Evolutionary conservation across 2,888 invertebrate species (phyloP).

Genomic region (Neoascia interrupta): DNA sequence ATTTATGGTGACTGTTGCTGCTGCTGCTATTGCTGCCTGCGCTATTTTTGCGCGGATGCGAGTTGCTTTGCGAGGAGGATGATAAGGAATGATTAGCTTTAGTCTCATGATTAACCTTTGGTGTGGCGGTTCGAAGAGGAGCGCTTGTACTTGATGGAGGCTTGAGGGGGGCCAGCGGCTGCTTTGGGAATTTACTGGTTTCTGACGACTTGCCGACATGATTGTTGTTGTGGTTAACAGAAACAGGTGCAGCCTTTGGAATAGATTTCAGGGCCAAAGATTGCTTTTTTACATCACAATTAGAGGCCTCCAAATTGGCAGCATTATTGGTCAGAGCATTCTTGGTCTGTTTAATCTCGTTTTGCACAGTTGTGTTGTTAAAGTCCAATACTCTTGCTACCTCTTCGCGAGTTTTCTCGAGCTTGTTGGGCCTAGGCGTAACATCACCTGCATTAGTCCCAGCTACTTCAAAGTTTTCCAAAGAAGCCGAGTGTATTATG

Average conservation of each 20-base stretch:
- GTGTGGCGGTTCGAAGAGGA: conserved; percentile 38
- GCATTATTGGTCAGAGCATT: conserved; percentile 20
- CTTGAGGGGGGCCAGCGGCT: conserved; percentile 24
- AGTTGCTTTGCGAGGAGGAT: conserved; percentile 71
- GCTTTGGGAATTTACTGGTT: conserved; percentile 47
- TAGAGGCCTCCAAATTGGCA: conserved; percentile 36
- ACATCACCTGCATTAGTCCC: conserved; percentile 47
- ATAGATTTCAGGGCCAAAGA: too few relatives aligned
- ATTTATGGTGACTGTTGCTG: conserved; percentile 69
- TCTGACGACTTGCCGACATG: conserved; percentile 57
- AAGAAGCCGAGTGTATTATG: conserved; percentile 21
- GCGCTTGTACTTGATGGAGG: conserved; percentile 23
- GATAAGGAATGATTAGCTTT: conserved; percentile 71
- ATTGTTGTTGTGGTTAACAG: conserved; percentile 59
- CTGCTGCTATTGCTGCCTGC: conserved; percentile 63
- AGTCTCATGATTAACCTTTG: conserved; percentile 63
- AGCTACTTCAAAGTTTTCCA: conserved; percentile 14
- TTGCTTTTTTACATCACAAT: conserved; percentile 62
- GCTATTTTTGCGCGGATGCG: conserved; percentile 66
- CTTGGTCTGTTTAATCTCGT: conserved; percentile 1
- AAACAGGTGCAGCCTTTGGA: conserved; percentile 30
- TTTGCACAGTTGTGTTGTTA: conserved; percentile 31
- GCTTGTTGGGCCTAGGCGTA: conserved; percentile 61
- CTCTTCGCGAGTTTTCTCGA: conserved; percentile 76
- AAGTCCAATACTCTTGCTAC: conserved; percentile 77